Base-by-base conservation (phyloP, 1,140 invertebrate genomes). In the Tetramorium alpestre region DNA sequence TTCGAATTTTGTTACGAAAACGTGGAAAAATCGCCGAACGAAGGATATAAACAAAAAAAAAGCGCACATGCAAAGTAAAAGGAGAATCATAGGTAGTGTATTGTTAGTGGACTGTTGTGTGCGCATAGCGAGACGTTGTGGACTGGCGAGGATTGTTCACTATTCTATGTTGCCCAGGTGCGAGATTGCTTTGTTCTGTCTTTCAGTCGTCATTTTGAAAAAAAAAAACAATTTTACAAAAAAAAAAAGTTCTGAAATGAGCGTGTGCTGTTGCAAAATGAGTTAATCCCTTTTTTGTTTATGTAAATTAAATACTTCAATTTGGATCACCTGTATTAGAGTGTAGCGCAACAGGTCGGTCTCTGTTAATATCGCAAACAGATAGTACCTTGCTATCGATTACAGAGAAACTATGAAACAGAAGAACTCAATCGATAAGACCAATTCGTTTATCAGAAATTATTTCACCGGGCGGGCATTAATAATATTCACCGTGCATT, bases 61-160 rank as follows among this genome's bases (percentile, higher is more conserved):
- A 94, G 93, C 93, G 78, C 70, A 82, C 93, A 94, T 94, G 94
- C 93, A 94, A 92, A 93, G 78, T 89, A 89, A 91, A 92, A 88
- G 65, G 56, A 92, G 80, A 92, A 85, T 86, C 62, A 92, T 25
- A 49, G 87, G 91, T 33, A 33, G 33, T 92, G 92, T 93, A 86
- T 81, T 89, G 87, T 62, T 69, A 73, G 91, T 94, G 91, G 89
- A 72, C 62, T 93, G 91, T 93, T 90, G 92, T 92, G 93, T 94
- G 92, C 92, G 89, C 91, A 91, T 82, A 91, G 89, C 93, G 91
- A 88, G 87, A 88, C 49, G 75, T 78, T 92, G 93, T 94, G 89
- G 87, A 77, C 78, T 90, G 81, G 85, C 87, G 87, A 70, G 88
- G 81, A 56, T n/a, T 86, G 44, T 91, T 89, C 54, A 81, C 91